Base-by-base conservation (phyloP, 2,888 invertebrate genomes). In the Meteorus colon region DNA sequence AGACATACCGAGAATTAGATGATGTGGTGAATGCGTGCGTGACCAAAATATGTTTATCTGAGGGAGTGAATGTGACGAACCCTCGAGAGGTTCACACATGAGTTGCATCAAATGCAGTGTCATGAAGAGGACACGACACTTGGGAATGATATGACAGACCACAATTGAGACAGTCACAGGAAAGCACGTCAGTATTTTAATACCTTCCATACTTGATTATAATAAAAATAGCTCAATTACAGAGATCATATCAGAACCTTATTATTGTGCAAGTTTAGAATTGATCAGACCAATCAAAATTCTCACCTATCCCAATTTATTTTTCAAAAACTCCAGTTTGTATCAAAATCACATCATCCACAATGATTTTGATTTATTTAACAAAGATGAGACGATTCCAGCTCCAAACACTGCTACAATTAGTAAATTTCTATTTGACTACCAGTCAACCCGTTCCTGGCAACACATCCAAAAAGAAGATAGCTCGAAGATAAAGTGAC, bases 31-130 rank as follows among this genome's bases (percentile, higher is more conserved):
- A 66, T 48, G 65, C 14, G 31, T 29, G 63, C 29, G 63, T 34
- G 31, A 70, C 27, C 48, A 34, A 19, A 59, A 48, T 31, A 31
- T 19, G 2, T 37, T 29, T 59, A 16, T 10, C 29, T 14, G 59
- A 29, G 31, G 59, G 27, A 37, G 65, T 63, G 65, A 63, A 34
- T 31, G 63, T 62, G 41, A 63, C 48, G 45, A 72, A 45, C 34
- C 45, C 60, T 59, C 34, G 55, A 74, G 74, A 74, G 48, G 19
- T 12, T 12, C 41, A 19, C 48, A 74, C 63, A 62, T 68, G 55
- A 63, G 59, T 29, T 70, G 65, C 59, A 65, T 75, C 69, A 63
- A 69, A 74, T 74, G 60, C 67, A 68, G 37, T 51, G 55, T 41
- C 70, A 75, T 70, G 75, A 41, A 65, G 55, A 37, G 75, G 48